Conservation (phyloP, 2,113 vertebrate species). For the Pygoscelis adeliae region DNA sequence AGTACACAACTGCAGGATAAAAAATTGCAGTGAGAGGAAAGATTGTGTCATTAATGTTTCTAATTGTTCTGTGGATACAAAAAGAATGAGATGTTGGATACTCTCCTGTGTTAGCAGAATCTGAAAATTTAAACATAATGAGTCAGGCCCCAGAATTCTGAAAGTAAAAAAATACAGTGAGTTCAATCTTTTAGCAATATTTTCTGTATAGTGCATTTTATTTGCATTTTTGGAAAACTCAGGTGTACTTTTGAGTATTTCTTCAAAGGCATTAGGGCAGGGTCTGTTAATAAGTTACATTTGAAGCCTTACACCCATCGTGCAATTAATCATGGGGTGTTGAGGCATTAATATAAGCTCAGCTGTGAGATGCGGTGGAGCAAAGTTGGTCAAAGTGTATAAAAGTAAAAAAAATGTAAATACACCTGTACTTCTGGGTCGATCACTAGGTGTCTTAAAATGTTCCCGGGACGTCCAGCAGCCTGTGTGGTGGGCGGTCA, state of each 20-base stretch:
- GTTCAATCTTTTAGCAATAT: background rate
- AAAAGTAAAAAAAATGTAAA: background rate
- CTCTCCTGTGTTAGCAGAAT: background rate
- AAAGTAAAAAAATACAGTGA: background rate
- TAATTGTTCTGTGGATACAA: background rate
- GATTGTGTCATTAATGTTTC: background rate
- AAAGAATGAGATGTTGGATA: background rate
- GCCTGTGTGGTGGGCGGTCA: accelerated
- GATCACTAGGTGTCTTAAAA: background rate
- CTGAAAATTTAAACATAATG: background rate
- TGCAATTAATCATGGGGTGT: background rate
- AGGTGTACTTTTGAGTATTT: background rate
- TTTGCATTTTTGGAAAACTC: background rate
- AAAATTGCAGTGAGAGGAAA: background rate
- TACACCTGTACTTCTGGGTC: background rate
- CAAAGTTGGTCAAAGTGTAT: background rate
- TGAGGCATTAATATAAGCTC: background rate
- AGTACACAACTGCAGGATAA: background rate
- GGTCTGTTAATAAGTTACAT: background rate
- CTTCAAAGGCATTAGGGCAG: background rate
- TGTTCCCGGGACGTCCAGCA: background rate
- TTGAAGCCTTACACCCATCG: background rate
- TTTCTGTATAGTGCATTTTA: background rate
- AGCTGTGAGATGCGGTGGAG: background rate
- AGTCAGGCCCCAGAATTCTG: background rate